Evolutionary conservation across 2,113 vertebrate genomes (phyloP).

Genomic region (Scortum barcoo): DNA sequence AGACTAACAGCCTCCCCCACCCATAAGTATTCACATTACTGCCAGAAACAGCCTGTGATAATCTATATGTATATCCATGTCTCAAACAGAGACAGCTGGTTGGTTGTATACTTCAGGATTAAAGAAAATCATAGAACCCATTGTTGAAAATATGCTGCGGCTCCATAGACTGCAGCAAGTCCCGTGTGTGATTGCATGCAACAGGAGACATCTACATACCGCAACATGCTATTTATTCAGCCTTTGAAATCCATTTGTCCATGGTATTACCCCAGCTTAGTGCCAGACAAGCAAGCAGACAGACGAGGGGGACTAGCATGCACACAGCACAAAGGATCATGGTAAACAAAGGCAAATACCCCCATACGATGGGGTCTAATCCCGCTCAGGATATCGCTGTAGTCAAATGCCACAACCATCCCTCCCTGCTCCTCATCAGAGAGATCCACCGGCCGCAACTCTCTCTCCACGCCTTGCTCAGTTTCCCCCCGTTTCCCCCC

Average conservation of each 20-base stretch:
- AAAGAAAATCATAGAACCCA: constrained; percentile 9
- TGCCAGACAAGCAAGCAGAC: constrained; percentile 70
- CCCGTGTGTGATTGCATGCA: constrained; percentile 40
- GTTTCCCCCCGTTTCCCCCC: not conserved
- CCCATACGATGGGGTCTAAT: constrained; percentile 71
- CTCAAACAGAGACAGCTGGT: not conserved
- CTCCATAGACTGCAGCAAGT: constrained; percentile 13
- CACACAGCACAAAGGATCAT: constrained; percentile 66
- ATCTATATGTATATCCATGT: not conserved
- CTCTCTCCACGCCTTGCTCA: constrained; percentile 12
- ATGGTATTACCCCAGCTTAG: constrained; percentile 75
- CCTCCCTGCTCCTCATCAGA: constrained; percentile 42
- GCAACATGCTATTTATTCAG: constrained; percentile 69
- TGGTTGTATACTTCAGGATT: not conserved
- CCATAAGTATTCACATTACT: not conserved
- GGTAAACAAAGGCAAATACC: constrained; percentile 70
- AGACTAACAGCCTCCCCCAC: too few species aligned
- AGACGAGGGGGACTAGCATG: constrained; percentile 42
- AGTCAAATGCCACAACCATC: constrained; percentile 64
- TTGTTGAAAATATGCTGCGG: not conserved
- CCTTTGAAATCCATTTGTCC: constrained; percentile 70
- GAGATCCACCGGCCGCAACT: constrained; percentile 35
- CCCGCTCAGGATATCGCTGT: constrained; percentile 61
- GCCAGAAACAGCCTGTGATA: not conserved
- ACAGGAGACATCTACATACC: constrained; percentile 66